Conservation (phyloP, 2,888 invertebrate genomes). For the Phymatocera aterrima region DNA sequence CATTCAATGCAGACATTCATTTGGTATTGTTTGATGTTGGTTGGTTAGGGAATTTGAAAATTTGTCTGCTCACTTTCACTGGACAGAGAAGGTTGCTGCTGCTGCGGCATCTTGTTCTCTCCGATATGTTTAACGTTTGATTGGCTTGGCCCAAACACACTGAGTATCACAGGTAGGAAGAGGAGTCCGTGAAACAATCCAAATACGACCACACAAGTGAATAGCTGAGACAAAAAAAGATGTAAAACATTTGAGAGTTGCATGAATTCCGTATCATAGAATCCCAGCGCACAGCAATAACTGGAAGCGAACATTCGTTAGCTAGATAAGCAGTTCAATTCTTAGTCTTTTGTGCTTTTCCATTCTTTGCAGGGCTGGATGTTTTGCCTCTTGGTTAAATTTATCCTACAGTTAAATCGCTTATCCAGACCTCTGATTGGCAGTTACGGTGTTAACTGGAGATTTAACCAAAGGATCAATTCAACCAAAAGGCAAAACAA, state of each 20-base stretch:
- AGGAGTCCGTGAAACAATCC: conserved; percentile 76
- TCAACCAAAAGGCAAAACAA: too few relatives aligned
- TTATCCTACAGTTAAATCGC: too few relatives aligned
- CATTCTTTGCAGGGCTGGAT: too few relatives aligned
- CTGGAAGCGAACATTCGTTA: too few relatives aligned
- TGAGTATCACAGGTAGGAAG: conserved; percentile 76
- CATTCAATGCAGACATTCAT: neutral
- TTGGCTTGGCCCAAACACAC: conserved; percentile 73
- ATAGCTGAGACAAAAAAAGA: conserved; percentile 68
- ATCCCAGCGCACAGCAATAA: too few relatives aligned
- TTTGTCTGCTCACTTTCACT: conserved; percentile 52
- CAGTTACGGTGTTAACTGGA: too few relatives aligned
- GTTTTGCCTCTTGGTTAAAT: too few relatives aligned
- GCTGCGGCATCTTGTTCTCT: conserved; percentile 47
- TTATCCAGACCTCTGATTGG: too few relatives aligned
- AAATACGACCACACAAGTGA: conserved; percentile 75
- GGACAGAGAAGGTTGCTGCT: conserved; percentile 49
- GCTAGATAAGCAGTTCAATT: too few relatives aligned
- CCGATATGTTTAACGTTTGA: conserved; percentile 40
- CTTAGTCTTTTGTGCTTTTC: too few relatives aligned
- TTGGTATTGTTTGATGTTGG: neutral
- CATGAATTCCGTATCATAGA: too few relatives aligned
- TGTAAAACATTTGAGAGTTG: neutral
- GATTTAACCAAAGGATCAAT: too few relatives aligned
- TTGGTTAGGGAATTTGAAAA: neutral